Evolutionary conservation across 2,888 invertebrate genomes (phyloP).

Genomic region (Lepidochrysops patricia): DNA sequence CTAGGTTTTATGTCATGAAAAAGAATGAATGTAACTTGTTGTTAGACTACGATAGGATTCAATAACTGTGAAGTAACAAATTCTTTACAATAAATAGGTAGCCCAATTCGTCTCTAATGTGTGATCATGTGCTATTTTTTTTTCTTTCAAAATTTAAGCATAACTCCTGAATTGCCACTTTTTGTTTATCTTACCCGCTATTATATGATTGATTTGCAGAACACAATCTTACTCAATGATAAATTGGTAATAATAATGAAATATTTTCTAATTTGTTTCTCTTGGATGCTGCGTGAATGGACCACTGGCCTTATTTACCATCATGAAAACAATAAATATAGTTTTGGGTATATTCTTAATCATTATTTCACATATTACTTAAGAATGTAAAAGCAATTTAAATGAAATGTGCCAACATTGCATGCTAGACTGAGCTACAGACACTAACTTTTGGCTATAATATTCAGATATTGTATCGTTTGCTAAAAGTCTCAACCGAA

Average conservation of each 20-base stretch:
- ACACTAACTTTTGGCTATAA: neutral
- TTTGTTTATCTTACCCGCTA: neutral
- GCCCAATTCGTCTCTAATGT: neutral
- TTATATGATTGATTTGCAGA: slow-evolving; percentile 1
- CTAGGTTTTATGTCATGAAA: neutral
- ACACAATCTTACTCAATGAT: slow-evolving; percentile 3
- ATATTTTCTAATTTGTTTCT: slow-evolving; percentile 10
- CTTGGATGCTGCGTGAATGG: slow-evolving; percentile 12
- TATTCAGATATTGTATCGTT: neutral
- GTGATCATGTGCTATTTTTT: neutral
- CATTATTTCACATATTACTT: slow-evolving; percentile 4
- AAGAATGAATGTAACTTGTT: neutral
- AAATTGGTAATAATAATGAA: slow-evolving; percentile 8
- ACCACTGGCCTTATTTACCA: slow-evolving; percentile 10
- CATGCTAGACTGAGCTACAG: slow-evolving; percentile 5
- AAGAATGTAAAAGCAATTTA: neutral
- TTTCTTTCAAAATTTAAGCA: neutral
- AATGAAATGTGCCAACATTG: neutral
- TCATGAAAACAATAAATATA: slow-evolving; percentile 7
- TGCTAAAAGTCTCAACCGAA: neutral
- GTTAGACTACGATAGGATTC: neutral
- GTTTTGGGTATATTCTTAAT: slow-evolving; percentile 9
- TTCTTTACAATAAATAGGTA: neutral
- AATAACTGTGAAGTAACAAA: neutral
- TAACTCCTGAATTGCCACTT: slow-evolving; percentile 1